phyloP scores from a whole-genome alignment of 2,888 invertebrate genomes.

The Acronicta leporina region DNA sequence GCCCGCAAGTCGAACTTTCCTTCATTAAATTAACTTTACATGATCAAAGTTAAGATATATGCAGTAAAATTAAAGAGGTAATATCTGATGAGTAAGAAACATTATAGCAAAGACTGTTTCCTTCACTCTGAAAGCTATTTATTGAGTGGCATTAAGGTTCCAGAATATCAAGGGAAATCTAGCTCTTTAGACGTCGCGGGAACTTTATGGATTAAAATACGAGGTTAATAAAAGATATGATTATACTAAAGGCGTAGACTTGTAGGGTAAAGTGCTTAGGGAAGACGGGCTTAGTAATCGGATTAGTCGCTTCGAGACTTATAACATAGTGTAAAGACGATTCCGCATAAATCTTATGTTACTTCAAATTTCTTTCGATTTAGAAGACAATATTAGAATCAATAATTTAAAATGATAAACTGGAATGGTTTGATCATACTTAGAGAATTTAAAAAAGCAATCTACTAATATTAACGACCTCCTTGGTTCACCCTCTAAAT shows the following conservation, averaged over 20 bases:
- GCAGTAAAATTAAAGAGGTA: no score
- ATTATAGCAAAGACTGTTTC: constrained; percentile 31
- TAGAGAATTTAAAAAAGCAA: no score
- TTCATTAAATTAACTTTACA: no score
- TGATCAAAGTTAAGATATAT: no score
- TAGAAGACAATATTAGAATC: no score
- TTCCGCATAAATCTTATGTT: not conserved
- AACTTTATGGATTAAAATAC: constrained; percentile 51
- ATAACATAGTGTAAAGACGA: not conserved
- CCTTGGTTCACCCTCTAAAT: no score
- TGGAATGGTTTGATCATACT: no score
- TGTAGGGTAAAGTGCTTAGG: constrained; percentile 10
- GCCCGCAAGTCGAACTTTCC: no score
- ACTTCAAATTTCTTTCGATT: not conserved
- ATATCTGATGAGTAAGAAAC: constrained; percentile 10
- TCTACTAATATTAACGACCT: no score
- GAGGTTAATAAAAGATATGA: constrained; percentile 48
- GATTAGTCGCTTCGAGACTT: not conserved
- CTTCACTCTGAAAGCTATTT: constrained; percentile 32
- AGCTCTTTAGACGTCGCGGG: constrained; percentile 45
- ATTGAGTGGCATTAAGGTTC: constrained; percentile 40
- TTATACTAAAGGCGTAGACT: constrained; percentile 34
- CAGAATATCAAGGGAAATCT: constrained; percentile 62
- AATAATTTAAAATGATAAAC: no score
- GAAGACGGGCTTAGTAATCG: constrained; percentile 3